A percentile compares a stretch with the other conserved stretches of the same genome.
Evolutionary conservation across 2,797 vertebrate species (phyloP).

Genomic region (Crax fasciolata): DNA sequence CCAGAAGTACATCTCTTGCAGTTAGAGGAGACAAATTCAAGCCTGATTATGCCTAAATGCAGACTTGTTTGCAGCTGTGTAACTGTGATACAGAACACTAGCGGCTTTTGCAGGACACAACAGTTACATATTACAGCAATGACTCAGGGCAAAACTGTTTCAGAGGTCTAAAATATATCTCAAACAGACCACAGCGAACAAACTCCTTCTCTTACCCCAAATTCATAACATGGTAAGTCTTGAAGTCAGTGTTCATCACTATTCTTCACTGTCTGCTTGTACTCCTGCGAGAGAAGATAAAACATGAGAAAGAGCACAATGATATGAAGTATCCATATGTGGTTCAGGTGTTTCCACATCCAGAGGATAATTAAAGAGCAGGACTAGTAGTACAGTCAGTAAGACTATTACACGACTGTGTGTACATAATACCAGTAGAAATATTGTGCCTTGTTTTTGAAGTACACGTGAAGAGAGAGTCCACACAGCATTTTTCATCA

Average conservation of each 20-base stretch:
- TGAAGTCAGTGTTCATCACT: neutral
- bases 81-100: neutral
- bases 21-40: neutral
- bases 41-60: neutral
- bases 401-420: neutral
- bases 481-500: neutral
- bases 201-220: neutral
- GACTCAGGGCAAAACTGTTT: neutral
- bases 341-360: neutral
- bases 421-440: neutral
- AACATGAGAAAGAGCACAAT: neutral
- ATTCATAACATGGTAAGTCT: neutral
- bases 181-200: neutral
- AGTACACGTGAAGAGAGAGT: neutral
- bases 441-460: neutral
- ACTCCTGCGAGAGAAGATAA: neutral
- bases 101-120: neutral
- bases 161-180: neutral
- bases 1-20: neutral
- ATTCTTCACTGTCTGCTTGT: neutral
- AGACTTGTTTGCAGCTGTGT: neutral
- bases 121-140: neutral
- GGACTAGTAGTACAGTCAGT: neutral
- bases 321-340: rapidly evolving
- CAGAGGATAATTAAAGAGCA: neutral